Evolutionary conservation across 64 coral and sea anemone genomes (phyloP).

Genomic region (Pachyseris speciosa): DNA sequence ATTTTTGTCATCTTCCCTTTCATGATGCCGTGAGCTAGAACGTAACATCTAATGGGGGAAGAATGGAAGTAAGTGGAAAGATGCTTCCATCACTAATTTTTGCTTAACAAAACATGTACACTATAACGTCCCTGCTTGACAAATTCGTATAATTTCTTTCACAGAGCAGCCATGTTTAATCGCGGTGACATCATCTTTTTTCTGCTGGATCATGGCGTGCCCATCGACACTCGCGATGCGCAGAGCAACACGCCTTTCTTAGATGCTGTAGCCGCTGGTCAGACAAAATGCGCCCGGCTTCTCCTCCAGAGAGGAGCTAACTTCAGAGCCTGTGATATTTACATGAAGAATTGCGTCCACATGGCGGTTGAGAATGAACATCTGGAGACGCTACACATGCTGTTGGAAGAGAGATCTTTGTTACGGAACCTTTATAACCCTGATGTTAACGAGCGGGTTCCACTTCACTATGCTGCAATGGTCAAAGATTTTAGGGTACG

Average conservation of each 20-base stretch:
- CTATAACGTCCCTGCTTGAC: too few relatives aligned
- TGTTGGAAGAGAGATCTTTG: slow-evolving; percentile 44
- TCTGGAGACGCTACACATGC: slow-evolving; percentile 44
- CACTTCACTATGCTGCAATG: slow-evolving; percentile 85
- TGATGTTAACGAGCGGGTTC: slow-evolving; percentile 65
- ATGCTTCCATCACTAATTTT: too few relatives aligned
- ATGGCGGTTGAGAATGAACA: slow-evolving; percentile 82
- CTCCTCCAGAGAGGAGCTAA: slow-evolving; percentile 76
- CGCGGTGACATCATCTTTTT: slow-evolving; percentile 55
- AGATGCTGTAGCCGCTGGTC: slow-evolving; percentile 69
- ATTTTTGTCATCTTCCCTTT: too few relatives aligned
- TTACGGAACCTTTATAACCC: slow-evolving; percentile 24
- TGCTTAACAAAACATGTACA: too few relatives aligned
- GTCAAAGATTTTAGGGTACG: slow-evolving; percentile 55
- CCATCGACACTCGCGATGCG: slow-evolving; percentile 48
- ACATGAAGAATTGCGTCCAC: slow-evolving; percentile 76
- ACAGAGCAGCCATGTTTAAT: slow-evolving; percentile 71
- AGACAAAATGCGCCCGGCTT: slow-evolving; percentile 26
- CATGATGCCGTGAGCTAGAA: too few relatives aligned
- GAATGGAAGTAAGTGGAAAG: too few relatives aligned
- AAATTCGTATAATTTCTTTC: too few relatives aligned
- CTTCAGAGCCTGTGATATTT: slow-evolving; percentile 44
- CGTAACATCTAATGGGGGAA: too few relatives aligned
- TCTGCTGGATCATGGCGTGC: slow-evolving; percentile 42
- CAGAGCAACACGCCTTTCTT: slow-evolving; percentile 71